Evolutionary conservation across 2,888 invertebrate species (phyloP).

Genomic region (Salticus scenicus): DNA sequence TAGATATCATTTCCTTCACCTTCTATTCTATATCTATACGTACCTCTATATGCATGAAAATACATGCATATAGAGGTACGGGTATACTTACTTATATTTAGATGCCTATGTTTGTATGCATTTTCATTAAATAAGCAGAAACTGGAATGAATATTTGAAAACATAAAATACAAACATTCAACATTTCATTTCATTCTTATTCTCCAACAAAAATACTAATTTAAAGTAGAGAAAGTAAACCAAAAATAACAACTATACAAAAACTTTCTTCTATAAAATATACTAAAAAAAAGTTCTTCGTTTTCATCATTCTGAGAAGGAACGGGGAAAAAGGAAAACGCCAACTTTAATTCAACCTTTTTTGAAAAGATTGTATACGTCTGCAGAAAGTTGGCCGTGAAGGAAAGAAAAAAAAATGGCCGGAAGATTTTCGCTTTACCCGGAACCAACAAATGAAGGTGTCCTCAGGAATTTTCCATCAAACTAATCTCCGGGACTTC

Average conservation of each 20-base stretch:
- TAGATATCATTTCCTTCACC: too few species aligned
- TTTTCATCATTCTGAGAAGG: conserved; percentile 21
- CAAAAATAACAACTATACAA: neutral
- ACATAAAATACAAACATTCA: neutral
- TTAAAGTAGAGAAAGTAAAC: neutral
- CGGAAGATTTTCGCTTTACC: conserved; percentile 44
- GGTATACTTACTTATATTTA: too few species aligned
- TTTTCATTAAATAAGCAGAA: too few species aligned
- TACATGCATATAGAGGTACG: too few species aligned
- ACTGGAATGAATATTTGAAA: neutral
- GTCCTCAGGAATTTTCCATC: conserved; percentile 69
- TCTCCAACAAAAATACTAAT: neutral
- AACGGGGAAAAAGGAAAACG: conserved; percentile 35
- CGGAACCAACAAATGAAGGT: conserved; percentile 70
- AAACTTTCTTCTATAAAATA: neutral
- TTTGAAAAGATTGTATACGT: conserved; percentile 50
- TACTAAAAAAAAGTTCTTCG: neutral
- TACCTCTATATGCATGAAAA: too few species aligned
- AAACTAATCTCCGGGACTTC: conserved; percentile 67
- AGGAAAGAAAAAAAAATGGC: neutral
- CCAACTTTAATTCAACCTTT: conserved; percentile 65
- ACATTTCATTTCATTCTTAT: neutral
- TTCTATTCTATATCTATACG: too few species aligned
- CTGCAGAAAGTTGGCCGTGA: neutral
- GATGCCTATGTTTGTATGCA: too few species aligned